Evolutionary conservation across 2,888 invertebrate genomes (phyloP).

Genomic region (Eupithecia subumbrata): DNA sequence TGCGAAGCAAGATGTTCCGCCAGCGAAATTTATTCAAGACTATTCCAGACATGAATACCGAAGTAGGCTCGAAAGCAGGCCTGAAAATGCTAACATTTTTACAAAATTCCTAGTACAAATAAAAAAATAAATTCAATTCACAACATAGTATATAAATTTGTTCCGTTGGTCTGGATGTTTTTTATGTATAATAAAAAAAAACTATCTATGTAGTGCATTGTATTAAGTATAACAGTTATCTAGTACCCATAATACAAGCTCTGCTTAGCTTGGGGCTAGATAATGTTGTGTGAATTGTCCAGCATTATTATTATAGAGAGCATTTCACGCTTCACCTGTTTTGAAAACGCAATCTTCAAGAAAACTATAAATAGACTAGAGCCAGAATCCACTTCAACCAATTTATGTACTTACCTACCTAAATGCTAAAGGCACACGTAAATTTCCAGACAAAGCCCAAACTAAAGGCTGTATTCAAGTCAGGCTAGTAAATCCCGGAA

Average conservation of each 20-base stretch:
- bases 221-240: too few relatives aligned
- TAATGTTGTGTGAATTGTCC: too few relatives aligned
- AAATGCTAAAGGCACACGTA: background rate
- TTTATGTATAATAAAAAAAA: too few relatives aligned
- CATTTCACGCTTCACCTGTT: background rate
- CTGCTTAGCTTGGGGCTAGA: too few relatives aligned
- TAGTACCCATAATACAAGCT: too few relatives aligned
- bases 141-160: too few relatives aligned
- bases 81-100: slow-evolving; percentile 26
- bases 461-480: slow-evolving; percentile 33
- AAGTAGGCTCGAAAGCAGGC: slow-evolving; percentile 34
- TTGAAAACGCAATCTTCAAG: background rate
- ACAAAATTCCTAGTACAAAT: slow-evolving; percentile 9
- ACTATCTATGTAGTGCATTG: too few relatives aligned
- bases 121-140: background rate
- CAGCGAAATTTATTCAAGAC: slow-evolving; percentile 53
- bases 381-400: background rate
- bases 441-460: slow-evolving; percentile 25
- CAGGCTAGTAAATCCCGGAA: slow-evolving; percentile 54
- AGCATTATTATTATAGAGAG: too few relatives aligned
- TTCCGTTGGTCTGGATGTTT: too few relatives aligned
- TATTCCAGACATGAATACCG: slow-evolving; percentile 46
- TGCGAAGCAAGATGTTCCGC: slow-evolving; percentile 66
- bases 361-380: background rate
- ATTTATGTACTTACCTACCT: background rate